These are phyloP conservation scores for Hofmannophila pseudospretella DNA, from an alignment of 2,888 invertebrate species.

Conservation along the genomic window DNA sequence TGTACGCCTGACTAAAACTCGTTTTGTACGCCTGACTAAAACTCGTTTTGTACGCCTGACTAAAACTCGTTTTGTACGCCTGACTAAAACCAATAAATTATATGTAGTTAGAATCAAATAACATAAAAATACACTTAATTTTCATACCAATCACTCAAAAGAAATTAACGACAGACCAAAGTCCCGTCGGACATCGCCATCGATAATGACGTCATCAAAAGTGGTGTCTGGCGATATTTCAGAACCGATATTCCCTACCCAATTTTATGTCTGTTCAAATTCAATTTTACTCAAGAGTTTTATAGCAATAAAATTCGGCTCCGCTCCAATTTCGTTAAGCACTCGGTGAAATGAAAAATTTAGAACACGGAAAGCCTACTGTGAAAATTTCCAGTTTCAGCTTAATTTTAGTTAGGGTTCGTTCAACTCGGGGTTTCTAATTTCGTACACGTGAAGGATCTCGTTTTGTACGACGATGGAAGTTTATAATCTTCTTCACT, in stretches of 20 bases:
- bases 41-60: too few relatives aligned
- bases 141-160: too few relatives aligned
- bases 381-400: background rate
- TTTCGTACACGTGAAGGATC: too few relatives aligned
- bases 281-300: constrained; percentile 17
- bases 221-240: constrained; percentile 4
- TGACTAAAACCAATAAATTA: too few relatives aligned
- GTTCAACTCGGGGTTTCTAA: background rate
- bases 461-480: too few relatives aligned
- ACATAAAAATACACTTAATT: background rate
- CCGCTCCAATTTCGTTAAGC: constrained; percentile 23
- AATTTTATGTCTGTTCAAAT: constrained; percentile 15
- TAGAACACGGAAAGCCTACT: constrained; percentile 17
- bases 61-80: too few relatives aligned
- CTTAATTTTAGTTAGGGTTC: background rate
- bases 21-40: too few relatives aligned
- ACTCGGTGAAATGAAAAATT: constrained; percentile 21
- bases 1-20: too few relatives aligned
- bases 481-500: too few relatives aligned
- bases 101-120: too few relatives aligned
- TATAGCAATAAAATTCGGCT: constrained; percentile 18
- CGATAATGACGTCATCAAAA: constrained; percentile 7
- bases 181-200: background rate
- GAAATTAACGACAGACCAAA: constrained; percentile 1
- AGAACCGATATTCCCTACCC: constrained; percentile 4